Percentiles rank a stretch among this genome's conserved stretches.
Evolutionary conservation across 2,797 vertebrate genomes (phyloP).

Genomic region (Falco columbarius): DNA sequence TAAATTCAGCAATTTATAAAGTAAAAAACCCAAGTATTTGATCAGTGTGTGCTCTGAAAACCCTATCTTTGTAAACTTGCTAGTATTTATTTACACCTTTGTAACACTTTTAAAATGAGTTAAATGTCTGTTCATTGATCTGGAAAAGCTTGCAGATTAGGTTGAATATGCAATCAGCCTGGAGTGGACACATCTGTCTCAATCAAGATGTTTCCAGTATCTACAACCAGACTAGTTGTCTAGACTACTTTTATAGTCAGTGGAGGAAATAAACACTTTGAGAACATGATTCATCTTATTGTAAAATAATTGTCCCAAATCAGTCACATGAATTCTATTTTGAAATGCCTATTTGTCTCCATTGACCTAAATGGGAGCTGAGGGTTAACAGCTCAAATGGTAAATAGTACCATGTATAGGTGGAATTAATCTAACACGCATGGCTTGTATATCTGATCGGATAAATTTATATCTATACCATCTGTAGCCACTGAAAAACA

Average conservation of each 20-base stretch:
- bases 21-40: background rate
- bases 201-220: background rate
- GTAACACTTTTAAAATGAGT: background rate
- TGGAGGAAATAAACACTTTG: background rate
- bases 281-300: background rate
- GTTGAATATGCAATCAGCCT: background rate
- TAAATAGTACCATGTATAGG: background rate
- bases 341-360: background rate
- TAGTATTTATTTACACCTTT: background rate
- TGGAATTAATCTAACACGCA: background rate
- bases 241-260: background rate
- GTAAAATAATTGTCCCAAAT: background rate
- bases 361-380: background rate
- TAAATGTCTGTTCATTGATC: background rate
- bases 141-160: background rate
- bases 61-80: background rate
- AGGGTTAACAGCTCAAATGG: background rate
- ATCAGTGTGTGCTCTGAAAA: background rate
- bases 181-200: background rate
- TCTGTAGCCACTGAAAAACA: background rate
- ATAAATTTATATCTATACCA: background rate
- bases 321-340: background rate
- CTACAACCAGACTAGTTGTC: background rate
- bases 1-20: background rate
- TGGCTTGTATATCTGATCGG: background rate